Evolutionary conservation across 2,797 vertebrate genomes (phyloP), one percentile per base, ranked within the genome.

Genomic region (Nannoperca obscura): DNA sequence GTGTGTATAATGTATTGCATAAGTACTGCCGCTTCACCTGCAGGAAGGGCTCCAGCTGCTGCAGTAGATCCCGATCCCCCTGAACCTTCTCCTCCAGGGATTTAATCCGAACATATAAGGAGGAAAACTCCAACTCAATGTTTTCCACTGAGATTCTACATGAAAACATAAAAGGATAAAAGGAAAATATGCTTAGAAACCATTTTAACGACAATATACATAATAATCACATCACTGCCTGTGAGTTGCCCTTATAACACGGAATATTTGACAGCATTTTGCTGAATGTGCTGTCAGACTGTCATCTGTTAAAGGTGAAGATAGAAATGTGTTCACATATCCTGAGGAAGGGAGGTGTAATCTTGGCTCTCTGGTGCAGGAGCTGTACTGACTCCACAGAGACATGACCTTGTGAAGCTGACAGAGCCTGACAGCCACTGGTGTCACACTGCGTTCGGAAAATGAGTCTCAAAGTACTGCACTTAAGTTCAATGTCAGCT

Each of bases 141-240:
- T 93, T 98, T 86, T 99, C 98, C 91, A 97, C 94, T 36, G 98
- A 99, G 85, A 99, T 95, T 89, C 98, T 99, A 75, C 34, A 81
- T 13, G 22, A 58, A 72, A 74, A 71, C 13, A 76, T n/a, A 36
- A 52, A 40, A 19, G 10, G 4, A 70, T 54, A 62, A 5, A 77
- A 68, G 38, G 2, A 54, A 64, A 70, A 76, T 20, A 15, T 1
- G 32, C 22, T 40, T 8, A 11, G 4, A 7, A 13, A 49, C 11
- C 13, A 32, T 4, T 63, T 27, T 47, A 3, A 1, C 17, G 69
- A 46, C 11, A 15, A 3, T 2, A 57, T 54, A 8, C 15, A 62
- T 36, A 36, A 22, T 30, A 5, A 63, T 4, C 19, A 52, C 42
- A 62, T 5, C 7, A 53, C 50, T 24, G 49, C 38, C 30, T 73